Percentiles rank a stretch among this genome's conserved stretches.
phyloP scores from a whole-genome alignment of 2,113 vertebrate genomes.

The Hippopotamus amphibius region DNA sequence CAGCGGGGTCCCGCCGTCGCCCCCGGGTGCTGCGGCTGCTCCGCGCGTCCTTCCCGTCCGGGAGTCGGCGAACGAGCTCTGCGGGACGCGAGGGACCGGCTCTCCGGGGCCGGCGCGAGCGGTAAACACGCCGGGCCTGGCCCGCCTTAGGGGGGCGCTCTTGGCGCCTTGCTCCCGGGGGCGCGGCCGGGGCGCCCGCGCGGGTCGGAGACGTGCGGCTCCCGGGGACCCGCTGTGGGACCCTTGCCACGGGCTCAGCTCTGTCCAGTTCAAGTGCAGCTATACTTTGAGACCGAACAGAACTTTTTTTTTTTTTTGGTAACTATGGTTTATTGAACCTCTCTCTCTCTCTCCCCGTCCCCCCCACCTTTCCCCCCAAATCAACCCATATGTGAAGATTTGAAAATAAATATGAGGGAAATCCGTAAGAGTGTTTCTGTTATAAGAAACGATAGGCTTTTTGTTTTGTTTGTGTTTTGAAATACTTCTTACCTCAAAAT shows the following conservation, averaged over 20 bases:
- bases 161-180: not conserved
- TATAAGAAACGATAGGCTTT: not conserved
- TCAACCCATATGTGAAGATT: not conserved
- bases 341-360: not conserved
- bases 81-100: not conserved
- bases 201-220: not conserved
- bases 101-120: not conserved
- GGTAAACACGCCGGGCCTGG: not conserved
- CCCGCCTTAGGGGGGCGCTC: slow-evolving; percentile 18
- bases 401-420: not conserved
- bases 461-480: not conserved
- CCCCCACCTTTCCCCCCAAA: accelerated
- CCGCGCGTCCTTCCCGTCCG: accelerated
- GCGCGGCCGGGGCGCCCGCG: not conserved
- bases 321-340: not conserved
- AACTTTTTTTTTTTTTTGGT: not conserved
- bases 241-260: not conserved
- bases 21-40: not conserved
- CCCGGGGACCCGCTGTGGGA: not conserved
- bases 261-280: not conserved
- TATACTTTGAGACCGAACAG: not conserved
- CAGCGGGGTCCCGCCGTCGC: not conserved
- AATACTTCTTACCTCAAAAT: not conserved
- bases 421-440: not conserved
- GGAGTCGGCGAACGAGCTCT: not conserved